phyloP scores from a whole-genome alignment of 23 tunicate genomes.

The Oikopleura dioica region DNA sequence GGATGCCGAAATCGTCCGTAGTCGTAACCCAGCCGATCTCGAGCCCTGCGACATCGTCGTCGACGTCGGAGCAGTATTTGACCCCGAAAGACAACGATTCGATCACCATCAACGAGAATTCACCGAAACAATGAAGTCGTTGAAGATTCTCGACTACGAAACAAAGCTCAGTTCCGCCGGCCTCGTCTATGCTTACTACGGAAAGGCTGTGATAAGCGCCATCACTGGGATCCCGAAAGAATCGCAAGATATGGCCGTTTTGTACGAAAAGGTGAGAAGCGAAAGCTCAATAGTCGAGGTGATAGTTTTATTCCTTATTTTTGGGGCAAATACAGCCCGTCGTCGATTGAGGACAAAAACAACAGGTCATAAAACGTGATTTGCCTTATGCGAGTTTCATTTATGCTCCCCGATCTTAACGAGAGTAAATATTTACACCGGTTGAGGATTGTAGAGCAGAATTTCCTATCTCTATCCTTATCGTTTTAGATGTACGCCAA shows the following conservation, averaged over 20 bases:
- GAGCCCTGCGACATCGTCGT: constrained; percentile 64
- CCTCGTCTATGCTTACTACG: constrained; percentile 58
- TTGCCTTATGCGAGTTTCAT: too few species aligned
- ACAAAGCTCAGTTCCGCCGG: constrained; percentile 94
- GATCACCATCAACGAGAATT: constrained; percentile 89
- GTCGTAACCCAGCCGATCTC: constrained; percentile 26
- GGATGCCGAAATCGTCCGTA: constrained; percentile 49
- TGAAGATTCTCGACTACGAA: constrained; percentile 16
- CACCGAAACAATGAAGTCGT: constrained; percentile 31
- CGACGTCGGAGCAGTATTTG: constrained; percentile 71
- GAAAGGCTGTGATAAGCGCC: constrained; percentile 24
- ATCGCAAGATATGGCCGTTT: constrained; percentile 16
- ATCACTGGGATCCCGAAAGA: constrained; percentile 14
- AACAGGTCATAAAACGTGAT: too few species aligned
- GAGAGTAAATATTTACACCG: too few species aligned
- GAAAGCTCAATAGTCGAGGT: too few species aligned
- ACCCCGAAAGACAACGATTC: constrained; percentile 28
- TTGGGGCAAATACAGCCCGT: too few species aligned
- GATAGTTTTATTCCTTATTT: too few species aligned
- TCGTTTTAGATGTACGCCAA: constrained; percentile 35
- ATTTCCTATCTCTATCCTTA: too few species aligned
- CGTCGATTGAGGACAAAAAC: too few species aligned
- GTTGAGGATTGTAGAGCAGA: too few species aligned
- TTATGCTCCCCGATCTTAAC: too few species aligned
- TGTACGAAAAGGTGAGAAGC: constrained; percentile 40